Percentiles rank a stretch among this genome's conserved stretches.
Evolutionary conservation across 2,113 vertebrate genomes (phyloP).

Genomic region (Machaerirhynchus nigripectus): DNA sequence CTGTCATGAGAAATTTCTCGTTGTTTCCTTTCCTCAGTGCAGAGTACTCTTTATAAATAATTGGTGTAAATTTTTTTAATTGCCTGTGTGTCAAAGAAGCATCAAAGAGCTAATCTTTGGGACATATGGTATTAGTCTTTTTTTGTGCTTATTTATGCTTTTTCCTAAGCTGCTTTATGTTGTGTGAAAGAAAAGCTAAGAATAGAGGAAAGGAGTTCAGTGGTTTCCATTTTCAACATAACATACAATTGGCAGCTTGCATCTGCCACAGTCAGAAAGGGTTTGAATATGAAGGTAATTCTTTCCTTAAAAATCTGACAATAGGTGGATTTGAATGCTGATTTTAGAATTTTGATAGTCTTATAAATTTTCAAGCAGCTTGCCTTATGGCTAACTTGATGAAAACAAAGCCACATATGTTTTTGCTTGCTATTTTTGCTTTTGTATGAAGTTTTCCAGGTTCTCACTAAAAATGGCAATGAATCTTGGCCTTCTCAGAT

Average conservation of each 20-base stretch:
- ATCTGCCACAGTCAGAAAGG: not conserved
- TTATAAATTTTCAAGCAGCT: not conserved
- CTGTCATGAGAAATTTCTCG: not conserved
- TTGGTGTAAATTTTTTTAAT: not conserved
- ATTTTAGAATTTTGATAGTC: not conserved
- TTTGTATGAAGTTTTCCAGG: not conserved
- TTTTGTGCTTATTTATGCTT: not conserved
- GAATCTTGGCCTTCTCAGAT: not conserved
- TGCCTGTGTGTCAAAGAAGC: not conserved
- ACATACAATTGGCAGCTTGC: not conserved
- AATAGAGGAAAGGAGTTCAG: conserved; percentile 17
- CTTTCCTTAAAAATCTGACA: not conserved
- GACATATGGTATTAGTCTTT: not conserved
- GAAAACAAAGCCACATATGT: not conserved
- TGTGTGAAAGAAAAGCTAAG: not conserved
- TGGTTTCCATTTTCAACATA: conserved; percentile 7
- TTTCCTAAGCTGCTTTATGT: not conserved
- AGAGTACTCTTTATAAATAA: not conserved
- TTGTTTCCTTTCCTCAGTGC: not conserved
- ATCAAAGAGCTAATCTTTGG: not conserved
- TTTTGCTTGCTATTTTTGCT: not conserved
- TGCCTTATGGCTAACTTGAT: not conserved
- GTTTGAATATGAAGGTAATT: not conserved
- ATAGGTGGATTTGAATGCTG: not conserved
- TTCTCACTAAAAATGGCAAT: not conserved